Conservation (phyloP, 2,797 vertebrate genomes). For the Poecilia gillii region DNA sequence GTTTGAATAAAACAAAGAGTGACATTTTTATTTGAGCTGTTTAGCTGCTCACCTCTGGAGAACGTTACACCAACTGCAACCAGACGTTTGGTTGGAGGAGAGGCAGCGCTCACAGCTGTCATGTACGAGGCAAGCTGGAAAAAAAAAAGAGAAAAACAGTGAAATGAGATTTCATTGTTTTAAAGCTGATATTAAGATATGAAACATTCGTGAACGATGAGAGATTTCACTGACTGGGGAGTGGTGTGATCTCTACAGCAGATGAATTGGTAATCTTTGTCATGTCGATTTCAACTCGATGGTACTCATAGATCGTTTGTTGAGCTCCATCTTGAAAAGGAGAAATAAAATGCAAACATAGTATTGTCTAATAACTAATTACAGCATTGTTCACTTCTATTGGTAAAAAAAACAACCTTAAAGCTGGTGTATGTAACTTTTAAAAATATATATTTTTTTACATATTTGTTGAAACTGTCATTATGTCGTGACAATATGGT, state of each 20-base stretch:
- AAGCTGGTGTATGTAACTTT: too few species aligned
- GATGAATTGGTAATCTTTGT: slow-evolving; percentile 83
- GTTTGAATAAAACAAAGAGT: background rate
- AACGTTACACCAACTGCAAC: slow-evolving; percentile 94
- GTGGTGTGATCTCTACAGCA: slow-evolving; percentile 89
- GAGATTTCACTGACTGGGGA: slow-evolving; percentile 86
- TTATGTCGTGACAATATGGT: too few species aligned
- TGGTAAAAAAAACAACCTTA: background rate
- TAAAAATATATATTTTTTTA: too few species aligned
- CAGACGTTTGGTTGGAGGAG: slow-evolving; percentile 85
- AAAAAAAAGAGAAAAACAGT: background rate
- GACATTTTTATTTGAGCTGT: background rate
- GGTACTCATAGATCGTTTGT: slow-evolving; percentile 91
- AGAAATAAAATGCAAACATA: slow-evolving; percentile 7
- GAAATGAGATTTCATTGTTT: background rate
- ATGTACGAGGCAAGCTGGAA: slow-evolving; percentile 89
- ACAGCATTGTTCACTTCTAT: background rate
- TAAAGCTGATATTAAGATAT: background rate
- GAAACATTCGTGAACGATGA: background rate
- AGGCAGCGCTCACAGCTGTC: slow-evolving; percentile 87
- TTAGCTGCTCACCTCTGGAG: slow-evolving; percentile 87
- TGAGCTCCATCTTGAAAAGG: slow-evolving; percentile 74
- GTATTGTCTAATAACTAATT: background rate
- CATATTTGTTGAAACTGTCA: too few species aligned
- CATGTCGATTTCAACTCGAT: slow-evolving; percentile 88